These are phyloP conservation scores for Parascotia fuliginaria DNA, from an alignment of 2,888 invertebrate genomes.

Conservation along the genomic window DNA sequence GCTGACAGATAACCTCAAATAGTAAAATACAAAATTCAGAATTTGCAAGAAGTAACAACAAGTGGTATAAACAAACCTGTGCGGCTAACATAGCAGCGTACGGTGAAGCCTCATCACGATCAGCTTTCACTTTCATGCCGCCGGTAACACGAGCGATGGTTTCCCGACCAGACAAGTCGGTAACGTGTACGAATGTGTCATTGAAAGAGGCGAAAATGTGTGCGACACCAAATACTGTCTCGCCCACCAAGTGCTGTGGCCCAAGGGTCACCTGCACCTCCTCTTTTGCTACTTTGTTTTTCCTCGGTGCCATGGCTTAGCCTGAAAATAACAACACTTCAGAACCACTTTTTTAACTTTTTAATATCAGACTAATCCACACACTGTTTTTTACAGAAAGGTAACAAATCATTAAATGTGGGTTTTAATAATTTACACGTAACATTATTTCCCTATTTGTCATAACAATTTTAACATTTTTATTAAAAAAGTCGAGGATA, in stretches of 20 bases:
- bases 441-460: conserved; percentile 54
- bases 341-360: conserved; percentile 74
- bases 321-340: conserved; percentile 80
- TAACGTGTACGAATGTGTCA: conserved; percentile 99
- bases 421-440: conserved; percentile 23
- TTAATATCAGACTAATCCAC: conserved; percentile 71
- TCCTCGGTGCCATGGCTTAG: conserved; percentile 96
- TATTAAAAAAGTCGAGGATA: conserved; percentile 61
- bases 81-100: conserved; percentile 99
- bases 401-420: conserved; percentile 19
- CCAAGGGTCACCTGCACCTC: conserved; percentile 98
- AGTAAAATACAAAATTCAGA: neutral
- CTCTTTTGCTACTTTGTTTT: conserved; percentile 98
- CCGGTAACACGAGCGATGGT: conserved; percentile 98
- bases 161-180: conserved; percentile 98
- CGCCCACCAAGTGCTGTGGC: conserved; percentile 98
- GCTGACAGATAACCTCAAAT: conserved; percentile 46
- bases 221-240: conserved; percentile 99
- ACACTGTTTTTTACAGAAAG: conserved; percentile 39
- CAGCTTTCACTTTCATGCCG: conserved; percentile 99
- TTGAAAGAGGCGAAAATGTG: conserved; percentile 99
- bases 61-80: conserved; percentile 87
- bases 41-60: neutral
- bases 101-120: conserved; percentile 99
- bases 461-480: conserved; percentile 46